A percentile compares a stretch with the other conserved stretches of the same genome.
Conservation (phyloP, 2,113 vertebrate species). For the Planiliza haematocheilus region DNA sequence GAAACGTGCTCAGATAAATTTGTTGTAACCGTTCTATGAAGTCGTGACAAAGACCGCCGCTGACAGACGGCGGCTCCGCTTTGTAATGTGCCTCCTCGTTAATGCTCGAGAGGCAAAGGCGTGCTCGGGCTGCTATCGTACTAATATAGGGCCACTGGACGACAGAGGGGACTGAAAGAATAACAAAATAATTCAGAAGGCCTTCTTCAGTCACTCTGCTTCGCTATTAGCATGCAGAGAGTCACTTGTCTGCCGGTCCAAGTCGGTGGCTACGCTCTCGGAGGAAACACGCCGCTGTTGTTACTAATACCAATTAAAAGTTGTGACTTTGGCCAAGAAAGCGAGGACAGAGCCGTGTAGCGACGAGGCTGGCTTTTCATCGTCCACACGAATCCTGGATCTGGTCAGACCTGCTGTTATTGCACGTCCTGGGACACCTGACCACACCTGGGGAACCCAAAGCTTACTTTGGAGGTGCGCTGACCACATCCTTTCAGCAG, state of each 20-base stretch:
- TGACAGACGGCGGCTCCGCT: slow-evolving; percentile 10
- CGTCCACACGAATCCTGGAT: no score
- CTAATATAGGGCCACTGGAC: slow-evolving; percentile 38
- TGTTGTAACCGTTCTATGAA: slow-evolving; percentile 1
- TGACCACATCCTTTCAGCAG: no score
- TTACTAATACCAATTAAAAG: slow-evolving; percentile 73
- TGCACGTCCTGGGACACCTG: no score
- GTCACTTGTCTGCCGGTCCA: slow-evolving; percentile 47
- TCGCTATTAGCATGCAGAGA: slow-evolving; percentile 66
- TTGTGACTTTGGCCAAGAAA: slow-evolving; percentile 69
- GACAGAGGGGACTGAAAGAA: slow-evolving; percentile 9
- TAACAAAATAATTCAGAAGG: slow-evolving; percentile 46
- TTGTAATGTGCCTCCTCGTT: slow-evolving; percentile 16
- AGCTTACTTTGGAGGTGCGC: no score
- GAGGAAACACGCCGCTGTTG: slow-evolving; percentile 45
- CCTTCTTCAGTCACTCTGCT: slow-evolving; percentile 1
- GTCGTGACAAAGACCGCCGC: slow-evolving; percentile 25
- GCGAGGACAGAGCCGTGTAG: slow-evolving; percentile 60
- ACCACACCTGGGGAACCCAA: no score
- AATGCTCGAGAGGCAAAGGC: slow-evolving; percentile 20
- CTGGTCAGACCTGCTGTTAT: no score
- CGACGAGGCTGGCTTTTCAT: slow-evolving; percentile 31
- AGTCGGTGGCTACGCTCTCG: slow-evolving; percentile 39
- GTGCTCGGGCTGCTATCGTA: slow-evolving; percentile 27
- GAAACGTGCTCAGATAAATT: slow-evolving; percentile 25